Evolutionary conservation across 2,797 vertebrate genomes (phyloP).

Genomic region (Sylvia borin): DNA sequence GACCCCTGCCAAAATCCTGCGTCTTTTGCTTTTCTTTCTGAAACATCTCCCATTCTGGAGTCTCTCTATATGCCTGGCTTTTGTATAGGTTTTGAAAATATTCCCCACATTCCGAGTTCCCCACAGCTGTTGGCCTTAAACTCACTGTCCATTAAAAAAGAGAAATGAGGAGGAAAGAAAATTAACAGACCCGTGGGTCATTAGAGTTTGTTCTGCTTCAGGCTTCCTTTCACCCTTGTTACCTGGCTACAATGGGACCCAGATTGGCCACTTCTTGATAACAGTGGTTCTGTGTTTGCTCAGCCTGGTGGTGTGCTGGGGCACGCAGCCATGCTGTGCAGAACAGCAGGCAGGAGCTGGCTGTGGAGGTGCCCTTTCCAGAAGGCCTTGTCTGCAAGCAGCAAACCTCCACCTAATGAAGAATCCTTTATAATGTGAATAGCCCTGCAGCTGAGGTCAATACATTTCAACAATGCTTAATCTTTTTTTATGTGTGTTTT

Average conservation of each 20-base stretch:
- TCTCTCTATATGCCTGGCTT: background rate
- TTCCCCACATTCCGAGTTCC: background rate
- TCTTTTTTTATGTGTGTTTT: background rate
- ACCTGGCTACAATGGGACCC: slow-evolving; percentile 7
- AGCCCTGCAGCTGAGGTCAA: background rate
- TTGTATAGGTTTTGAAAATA: background rate
- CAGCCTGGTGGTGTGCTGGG: background rate
- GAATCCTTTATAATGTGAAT: background rate
- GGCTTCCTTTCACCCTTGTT: slow-evolving; percentile 31
- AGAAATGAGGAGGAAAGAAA: slow-evolving; percentile 13
- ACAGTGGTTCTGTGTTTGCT: background rate
- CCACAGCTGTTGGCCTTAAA: background rate
- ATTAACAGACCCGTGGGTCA: background rate
- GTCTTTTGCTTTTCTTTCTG: background rate
- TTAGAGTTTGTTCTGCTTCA: slow-evolving; percentile 45
- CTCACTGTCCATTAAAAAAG: background rate
- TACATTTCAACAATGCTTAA: background rate
- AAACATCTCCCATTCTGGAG: background rate
- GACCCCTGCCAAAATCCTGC: slow-evolving; percentile 17
- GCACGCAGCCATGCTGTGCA: background rate
- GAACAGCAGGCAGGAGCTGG: background rate
- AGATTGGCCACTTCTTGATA: background rate
- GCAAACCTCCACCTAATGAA: background rate
- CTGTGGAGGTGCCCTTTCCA: background rate
- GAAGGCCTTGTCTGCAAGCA: background rate